Base-by-base conservation (phyloP, 2,888 invertebrate genomes). In the Pristionchus mayeri region DNA sequence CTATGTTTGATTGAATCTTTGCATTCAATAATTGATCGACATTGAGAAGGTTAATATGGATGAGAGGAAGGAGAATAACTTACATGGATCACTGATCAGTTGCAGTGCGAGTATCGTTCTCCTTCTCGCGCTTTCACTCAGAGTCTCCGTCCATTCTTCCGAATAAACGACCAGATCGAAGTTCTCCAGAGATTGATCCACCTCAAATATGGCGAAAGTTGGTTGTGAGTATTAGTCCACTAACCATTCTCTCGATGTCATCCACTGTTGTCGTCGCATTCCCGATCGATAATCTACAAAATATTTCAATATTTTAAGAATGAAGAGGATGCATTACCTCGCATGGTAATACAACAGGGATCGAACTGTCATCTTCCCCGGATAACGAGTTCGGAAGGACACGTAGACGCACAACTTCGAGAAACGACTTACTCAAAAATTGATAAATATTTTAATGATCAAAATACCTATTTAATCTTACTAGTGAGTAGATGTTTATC, bases 61-160 rank as follows among this genome's bases (percentile, higher is more conserved):
- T 7, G 71, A 9, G 34, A 67, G 34, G 34, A 18, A 30, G 37
- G 30, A 67, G 34, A 67, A n/a, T n/a, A 6, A 90, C 91, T 91
- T 94, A 96, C 97, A 95, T 88, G 98, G 98, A 94, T 98, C 98
- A 93, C 97, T 95, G 63, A 98, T 96, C 0, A 98, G 94, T 92
- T 98, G 97, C 0, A 97, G 95, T 0, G 97, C 98, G 89, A 98
- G 96, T 91, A 97, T 95, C 44, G 98, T 94, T 90, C 98, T 95
- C 88, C 97, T 94, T 90, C 96, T 96, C 94, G 98, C 98, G 90
- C 97, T 97, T 87, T 96, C 95, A 24, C 96, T 96, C 63, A 98
- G 94, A 89, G 96, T 95, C 89, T 96, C 96, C 2, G 97, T 96
- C 85, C 96, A 95, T 91, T 96, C 91, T 76, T 92, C 90, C 0